Evolutionary conservation across 2,113 vertebrate species (phyloP).

Genomic region (Neomonachus schauinslandi): DNA sequence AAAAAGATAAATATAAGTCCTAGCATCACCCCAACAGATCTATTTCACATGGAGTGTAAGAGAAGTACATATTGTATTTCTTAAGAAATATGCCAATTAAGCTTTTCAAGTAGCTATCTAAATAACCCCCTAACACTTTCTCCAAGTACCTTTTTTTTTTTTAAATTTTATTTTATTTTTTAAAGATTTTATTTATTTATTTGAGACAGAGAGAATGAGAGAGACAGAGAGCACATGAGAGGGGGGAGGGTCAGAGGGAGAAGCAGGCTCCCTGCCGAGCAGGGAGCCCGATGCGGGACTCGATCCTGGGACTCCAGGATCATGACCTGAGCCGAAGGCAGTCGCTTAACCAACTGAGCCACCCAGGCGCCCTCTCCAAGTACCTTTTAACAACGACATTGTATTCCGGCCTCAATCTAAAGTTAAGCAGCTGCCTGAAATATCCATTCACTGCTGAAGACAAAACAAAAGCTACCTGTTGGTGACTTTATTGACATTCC

Average conservation of each 20-base stretch:
- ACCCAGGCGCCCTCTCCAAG: too few species aligned
- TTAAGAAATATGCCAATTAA: not conserved
- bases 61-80: not conserved
- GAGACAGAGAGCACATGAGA: too few species aligned
- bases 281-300: too few species aligned
- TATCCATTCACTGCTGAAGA: not conserved
- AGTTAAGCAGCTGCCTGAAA: not conserved
- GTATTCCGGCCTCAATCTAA: not conserved
- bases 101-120: not conserved
- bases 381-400: constrained; percentile 1
- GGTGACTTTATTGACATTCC: not conserved
- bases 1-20: not conserved
- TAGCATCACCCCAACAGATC: not conserved
- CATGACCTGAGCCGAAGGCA: too few species aligned
- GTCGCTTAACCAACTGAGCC: too few species aligned
- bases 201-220: too few species aligned
- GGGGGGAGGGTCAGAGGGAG: too few species aligned
- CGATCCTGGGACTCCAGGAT: too few species aligned
- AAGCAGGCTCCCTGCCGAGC: too few species aligned
- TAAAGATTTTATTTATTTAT: too few species aligned
- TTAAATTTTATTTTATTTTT: too few species aligned
- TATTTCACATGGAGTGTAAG: not conserved
- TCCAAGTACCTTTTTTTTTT: not conserved
- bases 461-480: not conserved
- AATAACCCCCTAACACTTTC: not conserved